These are phyloP conservation scores for Fragum sueziense DNA, from an alignment of 2,888 invertebrate species.

Conservation along the genomic window DNA sequence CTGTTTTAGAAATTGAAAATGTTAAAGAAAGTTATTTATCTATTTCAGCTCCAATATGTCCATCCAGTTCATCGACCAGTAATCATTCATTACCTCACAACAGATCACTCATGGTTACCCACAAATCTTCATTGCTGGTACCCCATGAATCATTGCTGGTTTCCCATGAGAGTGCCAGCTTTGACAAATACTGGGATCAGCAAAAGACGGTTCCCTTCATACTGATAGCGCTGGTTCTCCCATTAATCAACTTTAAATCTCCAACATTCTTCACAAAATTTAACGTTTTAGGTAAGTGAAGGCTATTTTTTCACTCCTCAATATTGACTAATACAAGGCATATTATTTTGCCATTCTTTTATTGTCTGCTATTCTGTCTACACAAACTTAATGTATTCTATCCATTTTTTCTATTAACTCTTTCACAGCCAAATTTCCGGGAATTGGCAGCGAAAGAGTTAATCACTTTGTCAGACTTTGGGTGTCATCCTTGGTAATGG, in stretches of 20 bases:
- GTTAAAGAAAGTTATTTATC: neutral
- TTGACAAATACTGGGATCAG: conserved; percentile 86
- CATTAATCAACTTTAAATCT: conserved; percentile 92
- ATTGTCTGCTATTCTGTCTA: too few relatives aligned
- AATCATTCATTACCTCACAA: neutral
- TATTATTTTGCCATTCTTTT: too few relatives aligned
- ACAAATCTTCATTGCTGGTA: neutral
- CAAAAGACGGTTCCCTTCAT: conserved; percentile 92
- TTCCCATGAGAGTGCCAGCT: conserved; percentile 39
- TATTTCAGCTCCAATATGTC: conserved; percentile 57
- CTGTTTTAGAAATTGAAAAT: too few relatives aligned
- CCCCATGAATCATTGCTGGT: neutral
- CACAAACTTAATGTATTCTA: too few relatives aligned
- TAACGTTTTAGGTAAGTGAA: conserved; percentile 92
- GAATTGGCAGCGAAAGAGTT: too few relatives aligned
- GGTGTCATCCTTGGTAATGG: too few relatives aligned
- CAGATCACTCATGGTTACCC: neutral
- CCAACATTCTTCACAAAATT: conserved; percentile 96
- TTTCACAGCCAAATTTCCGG: too few relatives aligned
- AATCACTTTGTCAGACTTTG: too few relatives aligned
- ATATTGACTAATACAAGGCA: too few relatives aligned
- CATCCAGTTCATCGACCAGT: conserved; percentile 7
- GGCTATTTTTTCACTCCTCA: too few relatives aligned
- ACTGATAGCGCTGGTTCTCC: conserved; percentile 89
- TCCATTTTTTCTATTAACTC: too few relatives aligned